These are phyloP conservation scores for Trachymyrmex cornetzi DNA, from an alignment of 1,140 invertebrate genomes.

Conservation along the genomic window DNA sequence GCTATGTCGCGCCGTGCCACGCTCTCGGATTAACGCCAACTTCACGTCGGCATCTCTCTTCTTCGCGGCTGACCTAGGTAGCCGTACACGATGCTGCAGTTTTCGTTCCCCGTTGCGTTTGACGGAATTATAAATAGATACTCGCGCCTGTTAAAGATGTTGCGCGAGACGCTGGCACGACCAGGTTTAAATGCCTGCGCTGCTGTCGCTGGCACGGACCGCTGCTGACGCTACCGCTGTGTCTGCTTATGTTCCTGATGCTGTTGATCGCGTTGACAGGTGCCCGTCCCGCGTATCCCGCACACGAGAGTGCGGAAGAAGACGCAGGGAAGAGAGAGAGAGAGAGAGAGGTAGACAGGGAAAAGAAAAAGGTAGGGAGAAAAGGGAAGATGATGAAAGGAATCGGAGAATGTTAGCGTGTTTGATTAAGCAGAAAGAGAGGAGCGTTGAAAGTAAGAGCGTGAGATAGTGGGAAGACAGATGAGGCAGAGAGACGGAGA, in stretches of 20 bases:
- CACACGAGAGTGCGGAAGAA: conserved; percentile 21
- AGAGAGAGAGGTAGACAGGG: conserved; percentile 12
- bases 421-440: background rate
- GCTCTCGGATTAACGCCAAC: conserved; percentile 20
- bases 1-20: conserved; percentile 24
- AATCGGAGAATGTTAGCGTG: conserved; percentile 13
- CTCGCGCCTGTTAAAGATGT: conserved; percentile 67
- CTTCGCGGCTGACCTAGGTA: conserved; percentile 61
- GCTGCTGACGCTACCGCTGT: conserved; percentile 45
- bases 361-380: conserved; percentile 36
- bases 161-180: conserved; percentile 68
- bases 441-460: conserved; percentile 12
- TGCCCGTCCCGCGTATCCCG: conserved; percentile 18
- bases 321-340: conserved; percentile 32
- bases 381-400: conserved; percentile 16
- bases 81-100: conserved; percentile 58
- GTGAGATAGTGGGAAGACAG: conserved; percentile 27
- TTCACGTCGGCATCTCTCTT: conserved; percentile 28
- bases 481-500: conserved; percentile 32
- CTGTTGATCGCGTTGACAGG: conserved; percentile 24
- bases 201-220: conserved; percentile 36
- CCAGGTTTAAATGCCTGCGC: conserved; percentile 58
- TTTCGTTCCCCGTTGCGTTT: conserved; percentile 66
- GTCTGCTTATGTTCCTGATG: conserved; percentile 45
- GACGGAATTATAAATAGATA: conserved; percentile 72